phyloP scores from a whole-genome alignment of 2,797 vertebrate species.

The Delichon dasypus region DNA sequence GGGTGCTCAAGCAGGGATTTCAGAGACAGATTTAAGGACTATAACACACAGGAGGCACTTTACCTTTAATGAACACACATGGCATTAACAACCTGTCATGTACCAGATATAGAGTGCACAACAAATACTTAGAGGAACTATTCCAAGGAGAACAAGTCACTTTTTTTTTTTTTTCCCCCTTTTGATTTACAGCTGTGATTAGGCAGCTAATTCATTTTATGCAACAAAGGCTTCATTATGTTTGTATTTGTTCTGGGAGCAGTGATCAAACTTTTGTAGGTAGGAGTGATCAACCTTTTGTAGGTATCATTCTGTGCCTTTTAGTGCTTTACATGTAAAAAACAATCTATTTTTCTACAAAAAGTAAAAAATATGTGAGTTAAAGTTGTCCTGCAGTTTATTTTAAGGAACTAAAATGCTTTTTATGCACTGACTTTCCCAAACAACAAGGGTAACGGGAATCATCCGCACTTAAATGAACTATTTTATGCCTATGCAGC shows the following conservation, averaged over 20 bases:
- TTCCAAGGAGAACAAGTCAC: conserved; percentile 8
- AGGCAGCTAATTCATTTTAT: neutral
- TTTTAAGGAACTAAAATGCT: neutral
- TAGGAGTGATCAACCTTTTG: neutral
- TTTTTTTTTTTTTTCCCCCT: neutral
- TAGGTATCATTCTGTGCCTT: neutral
- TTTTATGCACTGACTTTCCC: neutral
- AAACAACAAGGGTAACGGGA: neutral
- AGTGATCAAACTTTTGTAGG: neutral
- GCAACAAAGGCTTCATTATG: neutral
- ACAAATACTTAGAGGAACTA: neutral
- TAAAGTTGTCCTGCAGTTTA: neutral
- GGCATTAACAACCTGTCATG: conserved; percentile 28
- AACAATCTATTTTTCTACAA: neutral
- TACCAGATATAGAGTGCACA: conserved; percentile 29
- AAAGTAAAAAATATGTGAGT: neutral
- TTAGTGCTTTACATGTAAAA: neutral
- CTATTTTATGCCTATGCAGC: neutral
- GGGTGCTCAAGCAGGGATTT: neutral
- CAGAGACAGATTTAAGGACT: neutral
- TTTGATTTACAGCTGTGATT: conserved; percentile 39
- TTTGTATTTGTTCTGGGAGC: neutral
- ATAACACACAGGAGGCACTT: neutral
- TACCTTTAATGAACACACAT: conserved; percentile 31
- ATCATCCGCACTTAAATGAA: neutral